Evolutionary conservation across 30 jellyfish, hydroid and myxozoan genomes (phyloP).

Genomic region (Mastigias papua): DNA sequence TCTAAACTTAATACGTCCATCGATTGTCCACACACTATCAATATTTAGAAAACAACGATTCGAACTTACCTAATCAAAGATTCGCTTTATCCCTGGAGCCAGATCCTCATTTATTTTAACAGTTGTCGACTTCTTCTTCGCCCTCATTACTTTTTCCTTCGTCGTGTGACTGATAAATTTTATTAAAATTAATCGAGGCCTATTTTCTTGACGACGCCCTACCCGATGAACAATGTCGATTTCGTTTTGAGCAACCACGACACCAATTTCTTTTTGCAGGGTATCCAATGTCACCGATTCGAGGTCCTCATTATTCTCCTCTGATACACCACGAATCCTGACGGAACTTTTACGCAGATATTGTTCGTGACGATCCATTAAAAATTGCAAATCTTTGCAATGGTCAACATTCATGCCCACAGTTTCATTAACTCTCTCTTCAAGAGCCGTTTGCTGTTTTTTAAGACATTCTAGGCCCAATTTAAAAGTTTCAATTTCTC

Average conservation of each 20-base stretch:
- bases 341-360: conserved; percentile 7
- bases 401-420: conserved; percentile 1
- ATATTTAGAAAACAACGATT: conserved; percentile 6
- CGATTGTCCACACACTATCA: conserved; percentile 1
- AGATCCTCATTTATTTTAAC: conserved; percentile 17
- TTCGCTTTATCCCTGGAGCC: background rate
- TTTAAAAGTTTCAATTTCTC: background rate
- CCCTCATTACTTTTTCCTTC: conserved; percentile 7
- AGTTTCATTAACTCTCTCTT: background rate
- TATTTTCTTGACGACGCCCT: conserved; percentile 1
- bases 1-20: conserved; percentile 7
- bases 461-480: background rate
- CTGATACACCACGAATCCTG: conserved; percentile 7
- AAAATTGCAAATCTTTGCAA: background rate
- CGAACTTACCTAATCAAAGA: background rate
- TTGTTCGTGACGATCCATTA: conserved; percentile 10
- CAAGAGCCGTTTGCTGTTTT: background rate
- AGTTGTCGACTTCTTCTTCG: background rate
- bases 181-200: background rate
- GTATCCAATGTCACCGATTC: background rate
- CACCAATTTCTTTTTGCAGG: background rate
- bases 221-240: conserved; percentile 2
- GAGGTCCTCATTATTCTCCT: background rate
- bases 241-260: background rate
- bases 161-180: conserved; percentile 1